Evolutionary conservation across 2,113 vertebrate genomes (phyloP), one percentile per base, ranked within the genome.

Genomic region (Tachysurus fulvidraco): DNA sequence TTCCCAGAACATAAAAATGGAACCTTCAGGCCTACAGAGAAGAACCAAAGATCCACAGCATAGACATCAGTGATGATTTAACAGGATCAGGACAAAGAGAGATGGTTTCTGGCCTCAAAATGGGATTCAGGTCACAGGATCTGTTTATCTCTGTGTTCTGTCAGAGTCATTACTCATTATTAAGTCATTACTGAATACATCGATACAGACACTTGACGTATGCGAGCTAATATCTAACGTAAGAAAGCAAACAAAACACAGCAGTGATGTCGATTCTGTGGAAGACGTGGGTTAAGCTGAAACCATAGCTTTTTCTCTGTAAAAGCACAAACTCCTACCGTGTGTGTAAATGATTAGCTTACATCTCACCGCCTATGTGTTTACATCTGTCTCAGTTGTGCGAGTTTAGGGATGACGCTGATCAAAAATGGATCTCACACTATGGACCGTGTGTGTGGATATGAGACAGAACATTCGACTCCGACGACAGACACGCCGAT

Each of bases 321-420:
- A 55, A 57, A 59, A 78, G 28, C 50, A 13, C 74, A 23, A 77
- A 78, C 28, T 23, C 55, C 77, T 57, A 36, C 54, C 4, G 36
- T 7, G 28, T 50, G 41, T 60, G 57, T 25, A 16, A 30, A 25
- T 5, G 59, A 59, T 62, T 25, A 25, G 28, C 36, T 30, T 55
- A 23, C 23, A 7, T 55, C 14, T 83, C 36, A 57, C 46, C 9
- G 80, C 28, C 17, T 10, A 44, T 46, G 28, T 80, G 54, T 44
- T 73, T 84, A 14, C 41, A 44, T 64, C 41, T 60, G 4, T 76
- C 78, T 30, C 59, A 92, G 91, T 41, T 92, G 91, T 85, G 1
- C 46, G 21, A 11, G 44, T 5, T 21, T 1, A 3, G 89, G 87
- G 17, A 73, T 65, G 85, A 17, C 41, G 21, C 52, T 30, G 11